Conservation (phyloP, 2,113 vertebrate species). For the Oryzias curvinotus region DNA sequence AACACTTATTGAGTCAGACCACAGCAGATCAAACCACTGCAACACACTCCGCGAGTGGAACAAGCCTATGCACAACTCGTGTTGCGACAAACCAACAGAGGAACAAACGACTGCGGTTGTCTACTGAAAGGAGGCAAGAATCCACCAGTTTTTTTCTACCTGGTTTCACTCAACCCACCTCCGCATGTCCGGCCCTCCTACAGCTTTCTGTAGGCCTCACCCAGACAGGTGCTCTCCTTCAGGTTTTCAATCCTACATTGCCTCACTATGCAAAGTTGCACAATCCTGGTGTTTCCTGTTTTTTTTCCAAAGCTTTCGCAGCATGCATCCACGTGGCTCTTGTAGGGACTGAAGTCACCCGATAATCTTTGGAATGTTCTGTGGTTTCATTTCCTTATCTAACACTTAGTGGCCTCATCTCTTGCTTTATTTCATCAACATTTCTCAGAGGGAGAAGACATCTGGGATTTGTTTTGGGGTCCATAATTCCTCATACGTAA, state of each 20-base stretch:
- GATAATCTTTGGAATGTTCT: too few species aligned
- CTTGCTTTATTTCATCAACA: too few species aligned
- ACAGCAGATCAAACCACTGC: neutral
- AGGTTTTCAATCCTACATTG: conserved; percentile 1
- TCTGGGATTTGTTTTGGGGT: too few species aligned
- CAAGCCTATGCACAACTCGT: neutral
- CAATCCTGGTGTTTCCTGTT: conserved; percentile 36
- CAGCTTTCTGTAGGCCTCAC: neutral
- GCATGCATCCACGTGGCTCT: conserved; percentile 1
- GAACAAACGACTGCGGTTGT: conserved; percentile 15
- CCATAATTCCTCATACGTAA: too few species aligned
- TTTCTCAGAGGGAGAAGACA: too few species aligned
- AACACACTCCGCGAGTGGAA: neutral
- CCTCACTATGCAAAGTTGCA: conserved; percentile 28
- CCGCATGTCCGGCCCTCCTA: neutral
- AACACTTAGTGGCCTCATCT: too few species aligned
- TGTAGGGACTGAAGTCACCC: neutral
- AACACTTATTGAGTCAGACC: too few species aligned
- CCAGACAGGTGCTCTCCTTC: conserved; percentile 2
- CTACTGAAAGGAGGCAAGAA: conserved; percentile 29
- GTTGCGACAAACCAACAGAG: conserved; percentile 13
- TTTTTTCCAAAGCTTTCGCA: neutral
- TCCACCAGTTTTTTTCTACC: conserved; percentile 19
- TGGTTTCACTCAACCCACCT: conserved; percentile 15
- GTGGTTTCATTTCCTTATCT: too few species aligned